A percentile compares a stretch with the other conserved stretches of the same genome.
Evolutionary conservation across 1,140 invertebrate species (phyloP).

Genomic region (Neodiprion virginianus): DNA sequence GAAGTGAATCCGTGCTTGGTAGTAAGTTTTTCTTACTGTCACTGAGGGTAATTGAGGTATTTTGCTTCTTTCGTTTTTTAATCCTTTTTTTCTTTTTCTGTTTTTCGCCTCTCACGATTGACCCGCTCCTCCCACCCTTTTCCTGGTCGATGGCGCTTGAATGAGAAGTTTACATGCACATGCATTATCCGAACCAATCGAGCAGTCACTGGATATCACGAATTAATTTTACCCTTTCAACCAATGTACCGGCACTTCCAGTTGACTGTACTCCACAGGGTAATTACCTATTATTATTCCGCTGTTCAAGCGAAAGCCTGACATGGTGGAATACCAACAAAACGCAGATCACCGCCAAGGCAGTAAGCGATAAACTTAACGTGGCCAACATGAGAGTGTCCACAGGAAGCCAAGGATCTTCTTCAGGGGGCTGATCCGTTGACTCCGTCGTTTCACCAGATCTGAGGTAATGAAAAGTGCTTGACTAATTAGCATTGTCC

Average conservation of each 20-base stretch:
- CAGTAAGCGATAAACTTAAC: conserved; percentile 34
- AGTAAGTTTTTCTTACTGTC: not conserved
- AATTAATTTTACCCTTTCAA: not conserved
- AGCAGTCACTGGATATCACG: too few species aligned
- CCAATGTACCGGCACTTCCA: not conserved
- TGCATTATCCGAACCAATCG: too few species aligned
- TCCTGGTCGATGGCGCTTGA: not conserved
- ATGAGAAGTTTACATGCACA: not conserved
- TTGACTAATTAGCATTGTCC: not conserved
- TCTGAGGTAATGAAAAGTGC: conserved; percentile 34
- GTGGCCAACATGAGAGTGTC: conserved; percentile 40
- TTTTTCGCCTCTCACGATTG: not conserved
- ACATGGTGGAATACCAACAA: not conserved
- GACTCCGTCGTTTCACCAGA: conserved; percentile 37
- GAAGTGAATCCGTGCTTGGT: not conserved
- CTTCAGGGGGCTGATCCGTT: conserved; percentile 27
- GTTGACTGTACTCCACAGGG: not conserved
- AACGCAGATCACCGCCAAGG: conserved; percentile 10
- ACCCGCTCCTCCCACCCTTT: not conserved
- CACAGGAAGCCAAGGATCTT: conserved; percentile 39
- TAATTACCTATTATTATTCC: not conserved
- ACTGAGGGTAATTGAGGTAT: not conserved
- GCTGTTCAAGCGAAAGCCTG: not conserved
- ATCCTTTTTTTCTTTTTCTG: not conserved
- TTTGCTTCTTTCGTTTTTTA: not conserved